Conservation (phyloP, 2,888 invertebrate genomes). For the Gymnosoma rotundatum region DNA sequence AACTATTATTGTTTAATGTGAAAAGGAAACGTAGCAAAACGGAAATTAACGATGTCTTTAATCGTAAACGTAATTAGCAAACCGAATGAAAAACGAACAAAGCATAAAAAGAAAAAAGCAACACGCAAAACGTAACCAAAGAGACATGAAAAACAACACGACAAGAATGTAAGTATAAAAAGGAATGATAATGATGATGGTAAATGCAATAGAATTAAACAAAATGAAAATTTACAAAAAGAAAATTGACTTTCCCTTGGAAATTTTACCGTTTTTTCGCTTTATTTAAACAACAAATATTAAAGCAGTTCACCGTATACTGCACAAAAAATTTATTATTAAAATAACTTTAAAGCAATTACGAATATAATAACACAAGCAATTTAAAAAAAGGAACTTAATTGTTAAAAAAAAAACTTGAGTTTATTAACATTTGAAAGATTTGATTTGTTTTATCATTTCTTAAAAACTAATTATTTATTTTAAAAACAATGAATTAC, state of each 20-base stretch:
- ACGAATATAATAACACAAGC: constrained; percentile 44
- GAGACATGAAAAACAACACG: constrained; percentile 27
- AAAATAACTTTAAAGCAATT: not conserved
- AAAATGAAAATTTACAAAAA: constrained; percentile 44
- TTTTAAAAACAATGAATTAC: constrained; percentile 1
- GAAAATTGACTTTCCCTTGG: constrained; percentile 42
- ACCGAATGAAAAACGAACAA: constrained; percentile 62
- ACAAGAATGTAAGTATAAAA: constrained; percentile 13
- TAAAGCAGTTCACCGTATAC: constrained; percentile 4
- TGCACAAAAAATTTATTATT: not conserved
- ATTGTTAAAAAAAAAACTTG: no score
- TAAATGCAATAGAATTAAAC: constrained; percentile 38
- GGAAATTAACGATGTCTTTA: constrained; percentile 67
- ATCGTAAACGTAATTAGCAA: constrained; percentile 66
- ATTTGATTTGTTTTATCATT: no score
- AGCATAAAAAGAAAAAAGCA: constrained; percentile 33
- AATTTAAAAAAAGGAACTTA: constrained; percentile 17
- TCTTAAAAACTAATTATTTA: not conserved
- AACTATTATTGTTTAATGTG: constrained; percentile 59
- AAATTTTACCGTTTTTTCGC: constrained; percentile 5
- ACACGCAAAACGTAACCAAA: constrained; percentile 61
- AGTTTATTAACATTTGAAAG: no score
- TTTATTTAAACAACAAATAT: not conserved
- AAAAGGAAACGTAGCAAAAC: constrained; percentile 69
- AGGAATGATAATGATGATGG: constrained; percentile 40